Percentiles rank a stretch among this genome's conserved stretches.
phyloP scores from a whole-genome alignment of 2,797 vertebrate species.

The Neoniphon sammara region DNA sequence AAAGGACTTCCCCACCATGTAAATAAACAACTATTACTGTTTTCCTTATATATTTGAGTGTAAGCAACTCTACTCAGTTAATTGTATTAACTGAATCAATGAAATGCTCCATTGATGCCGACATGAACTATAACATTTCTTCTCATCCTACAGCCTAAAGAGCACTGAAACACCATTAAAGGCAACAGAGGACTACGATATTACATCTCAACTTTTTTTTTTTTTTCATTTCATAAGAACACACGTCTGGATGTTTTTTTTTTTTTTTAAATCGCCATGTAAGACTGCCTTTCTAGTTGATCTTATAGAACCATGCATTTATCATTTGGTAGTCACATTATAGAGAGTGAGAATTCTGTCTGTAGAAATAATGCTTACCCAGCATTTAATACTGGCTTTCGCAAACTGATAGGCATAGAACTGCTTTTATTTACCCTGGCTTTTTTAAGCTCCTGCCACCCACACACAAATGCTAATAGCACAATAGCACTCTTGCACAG shows the following conservation, averaged over 20 bases:
- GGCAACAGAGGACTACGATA: background rate
- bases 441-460: slow-evolving; percentile 81
- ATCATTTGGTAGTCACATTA: slow-evolving; percentile 31
- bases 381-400: slow-evolving; percentile 71
- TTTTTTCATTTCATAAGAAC: background rate
- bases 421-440: slow-evolving; percentile 82
- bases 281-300: background rate
- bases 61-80: background rate
- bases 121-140: background rate
- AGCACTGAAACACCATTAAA: no score
- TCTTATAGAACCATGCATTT: slow-evolving; percentile 9
- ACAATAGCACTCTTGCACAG: slow-evolving; percentile 82
- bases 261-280: background rate
- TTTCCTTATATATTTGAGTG: background rate
- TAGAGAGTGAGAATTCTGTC: slow-evolving; percentile 16
- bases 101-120: background rate
- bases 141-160: no score
- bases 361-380: slow-evolving; percentile 73
- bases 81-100: background rate
- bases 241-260: background rate
- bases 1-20: background rate
- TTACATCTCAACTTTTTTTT: background rate
- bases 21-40: background rate
- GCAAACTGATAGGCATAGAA: slow-evolving; percentile 59
- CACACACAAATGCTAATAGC: slow-evolving; percentile 87